Base-by-base conservation (phyloP, 2,888 invertebrate genomes). In the Tinea pellionella region DNA sequence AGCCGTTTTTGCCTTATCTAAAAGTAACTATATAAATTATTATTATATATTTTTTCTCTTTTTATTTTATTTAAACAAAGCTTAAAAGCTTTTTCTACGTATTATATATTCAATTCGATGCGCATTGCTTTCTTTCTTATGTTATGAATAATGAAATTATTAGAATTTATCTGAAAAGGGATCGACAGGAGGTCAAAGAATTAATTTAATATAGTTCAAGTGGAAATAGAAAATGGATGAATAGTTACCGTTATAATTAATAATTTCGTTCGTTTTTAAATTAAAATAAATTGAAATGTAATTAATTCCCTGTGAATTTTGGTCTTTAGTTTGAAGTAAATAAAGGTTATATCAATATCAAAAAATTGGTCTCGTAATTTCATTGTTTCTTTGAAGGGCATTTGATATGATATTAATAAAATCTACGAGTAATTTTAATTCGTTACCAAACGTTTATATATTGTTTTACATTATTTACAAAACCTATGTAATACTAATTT, bases 21-120 rank as follows among this genome's bases (percentile, higher is more conserved):
- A 63, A 47, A 61, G 24, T 24, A 2, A 59, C 61, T 60, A 60
- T 59, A 61, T 59, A 59, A 63, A 61, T 63, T n/a, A n/a, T n/a
- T n/a, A n/a, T n/a, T n/a, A n/a, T n/a, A n/a, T n/a, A n/a, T n/a
- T n/a, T 58, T 41, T 37, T 9, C 32, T 53, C 13, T 43, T 32
- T 47, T 60, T 7, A 41, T 51, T 56, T 41, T 56, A 13, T 57
- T 60, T 61, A 47, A 41, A 57, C 12, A 0, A 19, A 42, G 16
- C 29, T 29, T 30, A 30, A 30, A 30, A 7, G 30, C 9, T 30
- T 30, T 57, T 30, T 32, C 15, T 58, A 29, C 9, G 16, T 13
- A n/a, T n/a, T n/a, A n/a, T n/a, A 30, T 16, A 30, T 58, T 58
- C 58, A 58, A 58, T 58, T 58, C 58, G 30, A 58, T 30, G 12